phyloP scores from a whole-genome alignment of 2,797 vertebrate genomes.

The Anas acuta region DNA sequence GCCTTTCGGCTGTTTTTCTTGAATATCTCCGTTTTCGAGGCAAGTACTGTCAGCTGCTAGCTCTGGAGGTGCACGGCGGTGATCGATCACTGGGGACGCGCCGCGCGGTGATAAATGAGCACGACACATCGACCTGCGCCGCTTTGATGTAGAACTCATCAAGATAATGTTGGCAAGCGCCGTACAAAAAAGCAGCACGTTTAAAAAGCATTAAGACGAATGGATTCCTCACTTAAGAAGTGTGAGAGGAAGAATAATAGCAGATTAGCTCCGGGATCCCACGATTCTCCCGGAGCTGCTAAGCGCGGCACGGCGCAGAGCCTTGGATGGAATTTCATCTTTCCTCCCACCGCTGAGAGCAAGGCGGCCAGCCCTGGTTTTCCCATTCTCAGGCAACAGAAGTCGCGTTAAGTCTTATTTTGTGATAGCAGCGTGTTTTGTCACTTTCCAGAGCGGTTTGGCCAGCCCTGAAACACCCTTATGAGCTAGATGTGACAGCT shows the following conservation, averaged over 20 bases:
- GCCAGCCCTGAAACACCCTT: not conserved
- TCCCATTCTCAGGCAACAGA: slow-evolving; percentile 7
- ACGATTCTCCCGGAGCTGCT: not conserved
- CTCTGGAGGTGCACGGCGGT: not conserved
- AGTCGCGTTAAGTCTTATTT: not conserved
- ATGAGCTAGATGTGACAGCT: not conserved
- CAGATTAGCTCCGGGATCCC: slow-evolving; percentile 21
- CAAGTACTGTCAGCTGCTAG: slow-evolving; percentile 39
- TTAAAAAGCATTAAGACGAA: slow-evolving; percentile 64
- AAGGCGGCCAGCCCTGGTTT: not conserved
- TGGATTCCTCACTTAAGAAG: slow-evolving; percentile 59
- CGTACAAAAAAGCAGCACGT: slow-evolving; percentile 56
- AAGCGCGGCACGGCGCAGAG: not conserved
- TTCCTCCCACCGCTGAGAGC: not conserved
- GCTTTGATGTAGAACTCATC: slow-evolving; percentile 71
- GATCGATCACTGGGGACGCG: slow-evolving; percentile 8
- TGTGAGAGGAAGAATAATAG: slow-evolving; percentile 64
- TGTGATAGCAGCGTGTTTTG: not conserved
- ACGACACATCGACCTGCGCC: not conserved
- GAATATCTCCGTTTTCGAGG: slow-evolving; percentile 19
- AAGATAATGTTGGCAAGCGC: slow-evolving; percentile 69
- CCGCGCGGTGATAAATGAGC: slow-evolving; percentile 13
- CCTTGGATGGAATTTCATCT: slow-evolving; percentile 6
- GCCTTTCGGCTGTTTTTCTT: slow-evolving; percentile 31
- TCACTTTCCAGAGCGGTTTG: not conserved